A percentile compares a stretch with the other conserved stretches of the same genome.
Conservation (phyloP, 2,888 invertebrate species). For the Drosophila dives region DNA sequence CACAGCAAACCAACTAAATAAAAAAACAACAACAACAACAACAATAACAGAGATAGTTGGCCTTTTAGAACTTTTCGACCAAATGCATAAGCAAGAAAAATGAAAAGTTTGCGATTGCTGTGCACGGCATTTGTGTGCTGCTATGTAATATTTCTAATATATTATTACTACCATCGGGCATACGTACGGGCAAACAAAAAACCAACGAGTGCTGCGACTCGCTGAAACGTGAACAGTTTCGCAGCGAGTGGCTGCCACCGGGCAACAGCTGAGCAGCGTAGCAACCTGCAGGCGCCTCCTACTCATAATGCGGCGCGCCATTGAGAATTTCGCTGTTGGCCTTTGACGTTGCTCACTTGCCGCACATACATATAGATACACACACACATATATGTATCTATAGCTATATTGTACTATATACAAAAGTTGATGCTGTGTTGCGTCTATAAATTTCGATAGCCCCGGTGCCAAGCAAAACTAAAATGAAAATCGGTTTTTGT, state of each 20-base stretch:
- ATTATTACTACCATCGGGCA: slow-evolving; percentile 78
- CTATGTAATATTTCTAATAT: slow-evolving; percentile 76
- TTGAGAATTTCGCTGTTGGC: slow-evolving; percentile 64
- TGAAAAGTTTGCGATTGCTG: slow-evolving; percentile 68
- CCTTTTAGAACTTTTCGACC: slow-evolving; percentile 11
- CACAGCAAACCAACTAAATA: slow-evolving; percentile 27
- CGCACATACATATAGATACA: slow-evolving; percentile 20
- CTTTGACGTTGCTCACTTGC: slow-evolving; percentile 60
- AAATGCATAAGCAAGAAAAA: slow-evolving; percentile 32
- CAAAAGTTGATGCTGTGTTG: slow-evolving; percentile 44
- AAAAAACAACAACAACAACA: slow-evolving; percentile 6
- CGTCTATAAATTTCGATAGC: slow-evolving; percentile 60
- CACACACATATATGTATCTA: slow-evolving; percentile 15
- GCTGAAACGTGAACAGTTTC: slow-evolving; percentile 7
- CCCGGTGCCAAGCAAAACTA: slow-evolving; percentile 56
- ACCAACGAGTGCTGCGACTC: slow-evolving; percentile 11
- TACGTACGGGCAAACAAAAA: slow-evolving; percentile 60
- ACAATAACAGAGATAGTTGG: slow-evolving; percentile 7
- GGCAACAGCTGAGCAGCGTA: slow-evolving; percentile 71
- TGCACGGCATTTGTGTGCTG: slow-evolving; percentile 69
- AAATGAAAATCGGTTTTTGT: slow-evolving; percentile 55
- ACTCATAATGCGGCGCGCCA: slow-evolving; percentile 62
- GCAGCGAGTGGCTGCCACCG: slow-evolving; percentile 28
- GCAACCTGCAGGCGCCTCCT: slow-evolving; percentile 53
- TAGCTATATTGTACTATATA: slow-evolving; percentile 32